Evolutionary conservation across 2,888 invertebrate species (phyloP).

Genomic region (Stenodera caucasica): DNA sequence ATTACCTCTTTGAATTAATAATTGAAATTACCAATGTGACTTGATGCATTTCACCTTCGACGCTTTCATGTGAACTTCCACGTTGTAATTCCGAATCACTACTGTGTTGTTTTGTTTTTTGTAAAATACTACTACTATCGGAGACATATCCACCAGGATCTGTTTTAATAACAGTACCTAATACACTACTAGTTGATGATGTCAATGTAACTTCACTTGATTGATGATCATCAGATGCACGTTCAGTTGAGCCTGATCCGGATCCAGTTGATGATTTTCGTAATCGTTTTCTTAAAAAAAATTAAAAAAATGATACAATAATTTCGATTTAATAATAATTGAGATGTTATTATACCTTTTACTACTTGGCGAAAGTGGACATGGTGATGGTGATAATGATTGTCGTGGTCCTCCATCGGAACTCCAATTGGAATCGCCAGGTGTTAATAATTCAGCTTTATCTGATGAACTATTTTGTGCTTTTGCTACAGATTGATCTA

Average conservation of each 20-base stretch:
- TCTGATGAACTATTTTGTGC: conserved; percentile 64
- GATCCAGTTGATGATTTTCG: conserved; percentile 68
- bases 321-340: no score
- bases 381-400: conserved; percentile 68
- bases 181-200: conserved; percentile 54
- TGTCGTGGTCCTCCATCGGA: conserved; percentile 60
- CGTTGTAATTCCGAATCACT: conserved; percentile 57
- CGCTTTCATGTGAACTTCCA: conserved; percentile 61
- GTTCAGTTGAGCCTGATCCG: conserved; percentile 60
- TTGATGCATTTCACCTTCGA: conserved; percentile 56
- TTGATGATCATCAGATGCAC: conserved; percentile 58
- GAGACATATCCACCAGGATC: conserved; percentile 50
- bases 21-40: conserved; percentile 49
- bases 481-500: conserved; percentile 72
- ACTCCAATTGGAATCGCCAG: conserved; percentile 63
- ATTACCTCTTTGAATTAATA: not conserved
- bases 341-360: conserved; percentile 52
- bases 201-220: conserved; percentile 57
- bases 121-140: conserved; percentile 39
- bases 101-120: conserved; percentile 47
- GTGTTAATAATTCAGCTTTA: conserved; percentile 59
- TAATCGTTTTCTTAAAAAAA: conserved; percentile 61
- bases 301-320: no score
- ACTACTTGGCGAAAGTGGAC: conserved; percentile 59
- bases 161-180: conserved; percentile 53